Percentiles rank a stretch among this genome's conserved stretches.
phyloP scores from a whole-genome alignment of 1,140 invertebrate species.

The Drosophila repleta region DNA sequence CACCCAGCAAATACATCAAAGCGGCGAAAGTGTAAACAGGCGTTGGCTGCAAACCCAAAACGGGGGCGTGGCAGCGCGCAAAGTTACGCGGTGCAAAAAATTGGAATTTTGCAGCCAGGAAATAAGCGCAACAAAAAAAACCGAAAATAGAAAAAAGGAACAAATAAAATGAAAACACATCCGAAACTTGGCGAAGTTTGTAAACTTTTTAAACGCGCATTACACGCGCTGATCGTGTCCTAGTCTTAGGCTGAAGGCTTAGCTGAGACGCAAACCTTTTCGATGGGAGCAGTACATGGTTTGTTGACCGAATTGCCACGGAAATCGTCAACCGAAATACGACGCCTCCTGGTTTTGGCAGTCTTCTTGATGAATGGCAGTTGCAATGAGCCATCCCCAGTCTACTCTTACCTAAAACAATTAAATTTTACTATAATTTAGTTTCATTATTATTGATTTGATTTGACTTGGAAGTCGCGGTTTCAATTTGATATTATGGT shows the following conservation, averaged over 20 bases:
- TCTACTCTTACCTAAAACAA: no score
- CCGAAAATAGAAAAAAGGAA: slow-evolving; percentile 7
- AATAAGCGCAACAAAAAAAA: slow-evolving; percentile 21
- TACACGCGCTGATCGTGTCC: slow-evolving; percentile 76
- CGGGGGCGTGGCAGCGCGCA: slow-evolving; percentile 52
- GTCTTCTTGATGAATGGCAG: background rate
- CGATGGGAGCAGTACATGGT: background rate
- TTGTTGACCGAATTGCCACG: background rate
- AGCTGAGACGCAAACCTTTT: slow-evolving; percentile 14
- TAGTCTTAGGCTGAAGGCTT: slow-evolving; percentile 63
- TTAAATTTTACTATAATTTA: no score
- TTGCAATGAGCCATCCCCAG: background rate
- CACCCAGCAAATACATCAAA: slow-evolving; percentile 72
- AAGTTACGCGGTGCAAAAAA: slow-evolving; percentile 66
- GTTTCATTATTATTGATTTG: no score
- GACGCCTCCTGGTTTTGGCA: no score
- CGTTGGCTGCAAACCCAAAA: slow-evolving; percentile 20
- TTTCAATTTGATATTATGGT: no score
- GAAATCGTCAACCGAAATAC: slow-evolving; percentile 22
- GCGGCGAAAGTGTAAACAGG: slow-evolving; percentile 76
- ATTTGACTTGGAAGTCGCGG: no score
- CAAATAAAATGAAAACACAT: slow-evolving; percentile 40
- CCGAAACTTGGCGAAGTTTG: slow-evolving; percentile 74
- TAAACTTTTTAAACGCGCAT: slow-evolving; percentile 82
- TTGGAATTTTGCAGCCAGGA: slow-evolving; percentile 59